phyloP scores from a whole-genome alignment of 2,888 invertebrate species.

The Parasteatoda lunata region DNA sequence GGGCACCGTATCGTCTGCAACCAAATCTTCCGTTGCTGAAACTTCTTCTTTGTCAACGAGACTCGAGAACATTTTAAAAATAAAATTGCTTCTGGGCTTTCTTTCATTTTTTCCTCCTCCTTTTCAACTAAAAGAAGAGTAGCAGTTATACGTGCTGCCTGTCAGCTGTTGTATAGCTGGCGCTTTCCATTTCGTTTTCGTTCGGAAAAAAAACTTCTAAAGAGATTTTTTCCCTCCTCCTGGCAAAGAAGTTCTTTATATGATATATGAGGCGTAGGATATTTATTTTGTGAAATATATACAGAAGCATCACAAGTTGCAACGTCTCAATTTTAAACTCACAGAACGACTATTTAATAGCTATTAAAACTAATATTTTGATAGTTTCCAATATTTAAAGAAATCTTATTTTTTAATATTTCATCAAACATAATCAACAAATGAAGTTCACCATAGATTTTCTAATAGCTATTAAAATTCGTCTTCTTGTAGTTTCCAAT shows the following conservation, averaged over 20 bases:
- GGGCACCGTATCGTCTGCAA: constrained; percentile 25
- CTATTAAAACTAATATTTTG: no score
- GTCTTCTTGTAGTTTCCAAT: no score
- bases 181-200: not conserved
- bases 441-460: no score
- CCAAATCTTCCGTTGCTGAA: constrained; percentile 22
- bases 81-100: constrained; percentile 29
- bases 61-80: constrained; percentile 44
- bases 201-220: not conserved
- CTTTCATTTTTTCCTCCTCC: not conserved
- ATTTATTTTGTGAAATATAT: not conserved
- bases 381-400: no score
- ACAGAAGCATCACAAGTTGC: not conserved
- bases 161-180: constrained; percentile 49
- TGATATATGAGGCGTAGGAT: not conserved
- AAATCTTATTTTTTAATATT: no score
- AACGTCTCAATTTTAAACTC: no score
- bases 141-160: constrained; percentile 4
- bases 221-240: not conserved
- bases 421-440: no score
- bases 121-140: not conserved
- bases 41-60: constrained; percentile 43
- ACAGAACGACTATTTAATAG: no score
- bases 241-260: not conserved
- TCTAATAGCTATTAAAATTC: no score